Conservation (phyloP, 1,140 invertebrate species). For the Leptinotarsa defecta region DNA sequence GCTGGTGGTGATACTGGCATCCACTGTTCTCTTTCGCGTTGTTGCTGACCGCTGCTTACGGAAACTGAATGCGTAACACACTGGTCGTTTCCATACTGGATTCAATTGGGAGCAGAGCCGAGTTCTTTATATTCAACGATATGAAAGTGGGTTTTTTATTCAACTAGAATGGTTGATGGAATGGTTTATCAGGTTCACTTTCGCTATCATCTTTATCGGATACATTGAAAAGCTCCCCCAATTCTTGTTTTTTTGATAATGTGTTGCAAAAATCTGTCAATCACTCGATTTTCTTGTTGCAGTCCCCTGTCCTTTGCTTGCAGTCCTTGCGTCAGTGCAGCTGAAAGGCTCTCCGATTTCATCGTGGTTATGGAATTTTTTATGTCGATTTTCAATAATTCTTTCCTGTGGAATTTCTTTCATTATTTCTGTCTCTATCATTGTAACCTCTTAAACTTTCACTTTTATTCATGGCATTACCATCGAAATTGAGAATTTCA, state of each 20-base stretch:
- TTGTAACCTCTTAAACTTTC: slow-evolving; percentile 23
- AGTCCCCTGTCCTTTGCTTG: slow-evolving; percentile 75
- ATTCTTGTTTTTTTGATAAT: slow-evolving; percentile 81
- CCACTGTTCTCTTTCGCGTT: slow-evolving; percentile 88
- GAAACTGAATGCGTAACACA: slow-evolving; percentile 88
- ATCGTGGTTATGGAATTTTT: slow-evolving; percentile 85
- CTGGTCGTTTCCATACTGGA: slow-evolving; percentile 75
- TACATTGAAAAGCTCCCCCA: slow-evolving; percentile 74
- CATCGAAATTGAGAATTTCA: no score
- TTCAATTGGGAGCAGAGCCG: slow-evolving; percentile 80
- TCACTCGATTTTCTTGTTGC: slow-evolving; percentile 86
- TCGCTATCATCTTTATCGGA: slow-evolving; percentile 61
- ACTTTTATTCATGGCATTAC: no score
- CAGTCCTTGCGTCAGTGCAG: slow-evolving; percentile 63
- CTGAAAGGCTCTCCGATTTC: slow-evolving; percentile 76
- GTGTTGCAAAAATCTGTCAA: slow-evolving; percentile 92
- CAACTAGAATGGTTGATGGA: slow-evolving; percentile 90
- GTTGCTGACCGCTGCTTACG: slow-evolving; percentile 92
- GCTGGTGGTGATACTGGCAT: slow-evolving; percentile 78
- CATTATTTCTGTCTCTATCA: slow-evolving; percentile 25
- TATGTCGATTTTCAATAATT: slow-evolving; percentile 87
- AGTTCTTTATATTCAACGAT: slow-evolving; percentile 89
- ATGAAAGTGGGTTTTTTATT: slow-evolving; percentile 82
- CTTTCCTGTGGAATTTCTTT: slow-evolving; percentile 59
- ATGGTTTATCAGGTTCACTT: slow-evolving; percentile 74